Evolutionary conservation across 1,140 invertebrate species (phyloP).

Genomic region (Aleiodes sp.): DNA sequence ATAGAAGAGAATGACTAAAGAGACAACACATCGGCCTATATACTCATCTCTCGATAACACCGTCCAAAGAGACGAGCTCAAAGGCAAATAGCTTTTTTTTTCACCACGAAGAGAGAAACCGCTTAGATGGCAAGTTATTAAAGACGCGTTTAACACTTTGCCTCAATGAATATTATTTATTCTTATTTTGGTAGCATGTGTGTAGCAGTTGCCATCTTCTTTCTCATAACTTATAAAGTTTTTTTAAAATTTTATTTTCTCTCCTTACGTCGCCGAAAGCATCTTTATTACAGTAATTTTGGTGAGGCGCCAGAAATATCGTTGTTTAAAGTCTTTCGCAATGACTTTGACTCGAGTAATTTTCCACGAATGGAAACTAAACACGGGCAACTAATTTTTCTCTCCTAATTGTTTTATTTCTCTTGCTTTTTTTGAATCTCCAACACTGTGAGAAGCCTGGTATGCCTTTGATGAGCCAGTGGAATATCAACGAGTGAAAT

Average conservation of each 20-base stretch:
- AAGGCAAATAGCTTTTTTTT: background rate
- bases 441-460: too few species aligned
- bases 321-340: background rate
- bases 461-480: too few species aligned
- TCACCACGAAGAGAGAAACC: background rate
- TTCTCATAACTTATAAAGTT: background rate
- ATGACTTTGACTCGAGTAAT: background rate
- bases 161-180: conserved; percentile 6
- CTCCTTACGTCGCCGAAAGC: background rate
- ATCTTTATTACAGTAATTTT: conserved; percentile 6
- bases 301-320: conserved; percentile 18
- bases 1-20: too few species aligned
- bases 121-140: background rate
- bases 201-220: background rate
- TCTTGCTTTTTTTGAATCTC: background rate
- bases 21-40: background rate
- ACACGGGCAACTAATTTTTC: background rate
- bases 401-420: background rate
- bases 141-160: conserved; percentile 1
- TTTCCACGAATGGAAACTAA: background rate
- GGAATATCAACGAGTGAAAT: background rate
- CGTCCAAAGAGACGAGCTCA: background rate
- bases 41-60: background rate
- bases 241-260: too few species aligned
- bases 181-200: background rate